Conservation (phyloP, 1,140 invertebrate species). For the Aphaenogaster rudis region DNA sequence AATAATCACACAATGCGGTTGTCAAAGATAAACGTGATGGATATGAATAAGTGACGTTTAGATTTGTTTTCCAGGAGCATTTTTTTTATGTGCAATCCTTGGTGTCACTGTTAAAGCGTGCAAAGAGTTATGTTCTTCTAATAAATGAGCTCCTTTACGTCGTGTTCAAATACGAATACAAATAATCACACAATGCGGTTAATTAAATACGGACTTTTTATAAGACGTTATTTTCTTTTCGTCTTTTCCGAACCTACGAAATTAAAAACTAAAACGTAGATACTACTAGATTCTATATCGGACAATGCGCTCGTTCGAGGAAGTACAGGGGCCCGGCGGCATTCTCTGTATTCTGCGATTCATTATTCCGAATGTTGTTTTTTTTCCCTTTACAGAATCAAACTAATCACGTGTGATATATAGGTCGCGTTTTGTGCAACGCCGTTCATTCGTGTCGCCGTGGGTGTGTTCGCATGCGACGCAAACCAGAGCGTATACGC, state of each 20-base stretch:
- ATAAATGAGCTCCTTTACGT: background rate
- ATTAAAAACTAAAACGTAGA: background rate
- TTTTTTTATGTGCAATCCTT: conserved; percentile 24
- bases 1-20: background rate
- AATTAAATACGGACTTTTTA: background rate
- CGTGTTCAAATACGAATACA: background rate
- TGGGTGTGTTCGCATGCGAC: conserved; percentile 54
- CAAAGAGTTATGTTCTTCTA: background rate
- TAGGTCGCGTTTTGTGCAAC: conserved; percentile 35
- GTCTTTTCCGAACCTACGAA: background rate
- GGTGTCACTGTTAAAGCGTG: background rate
- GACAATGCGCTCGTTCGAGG: background rate
- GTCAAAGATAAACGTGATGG: background rate
- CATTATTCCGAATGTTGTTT: background rate
- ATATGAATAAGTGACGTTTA: conserved; percentile 22
- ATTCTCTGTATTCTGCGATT: background rate
- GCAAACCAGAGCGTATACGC: conserved; percentile 1
- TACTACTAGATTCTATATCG: background rate
- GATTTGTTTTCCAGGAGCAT: background rate
- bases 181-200: background rate
- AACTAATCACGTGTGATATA: conserved; percentile 10
- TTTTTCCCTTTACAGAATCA: background rate
- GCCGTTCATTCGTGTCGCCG: conserved; percentile 46
- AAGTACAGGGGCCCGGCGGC: conserved; percentile 10
- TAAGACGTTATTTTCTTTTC: background rate